Base-by-base conservation (phyloP, 35 echinoderm and acorn worm genomes). In the Chiridota heheva region DNA sequence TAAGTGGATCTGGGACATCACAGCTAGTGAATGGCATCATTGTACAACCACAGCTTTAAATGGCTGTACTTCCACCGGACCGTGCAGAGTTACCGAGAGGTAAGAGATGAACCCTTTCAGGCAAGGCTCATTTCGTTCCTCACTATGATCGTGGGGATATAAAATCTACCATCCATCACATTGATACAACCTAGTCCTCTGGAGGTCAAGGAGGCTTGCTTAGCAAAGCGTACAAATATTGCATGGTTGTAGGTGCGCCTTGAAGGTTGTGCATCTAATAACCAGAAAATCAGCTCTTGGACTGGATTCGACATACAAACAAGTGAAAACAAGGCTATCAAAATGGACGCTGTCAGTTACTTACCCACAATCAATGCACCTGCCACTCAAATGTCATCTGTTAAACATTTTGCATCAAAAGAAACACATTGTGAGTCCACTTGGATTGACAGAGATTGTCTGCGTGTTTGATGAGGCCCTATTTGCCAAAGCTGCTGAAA, bases 331-430 rank as follows among this genome's bases (percentile, higher is more conserved):
- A 30, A 38, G 6, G 42, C 38, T 3, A 56, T 85, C 2, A 29
- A 8, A 22, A 7, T 63, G 41, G 68, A 73, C 32, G 47, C 0
- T 25, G 40, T 85, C 17, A 55, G 68, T 24, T 85, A 85, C 49
- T 58, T 85, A 17, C 82, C 82, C 2, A 74, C 82, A 1, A 74
- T 85, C 36, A 85, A 85, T 74, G 68, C 67, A 28, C 78, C 78
- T 20, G 67, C 67, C 37, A 76, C 72, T 0, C 30, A 73, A 10
- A 85, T 72, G 68, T 55, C 81, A 20, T 71, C 81, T 15, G 53
- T 85, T 1, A 43, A 33, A 73, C 72, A 51, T 73, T 12, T 33
- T 84, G 28, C n/a, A n/a, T n/a, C n/a, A 60, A 43, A 0, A 49
- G 3, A 17, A 49, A 43, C 1, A 24, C 0, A 85, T 85, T 44